Conservation (phyloP, 1,140 invertebrate species). For the Heliconius himera region DNA sequence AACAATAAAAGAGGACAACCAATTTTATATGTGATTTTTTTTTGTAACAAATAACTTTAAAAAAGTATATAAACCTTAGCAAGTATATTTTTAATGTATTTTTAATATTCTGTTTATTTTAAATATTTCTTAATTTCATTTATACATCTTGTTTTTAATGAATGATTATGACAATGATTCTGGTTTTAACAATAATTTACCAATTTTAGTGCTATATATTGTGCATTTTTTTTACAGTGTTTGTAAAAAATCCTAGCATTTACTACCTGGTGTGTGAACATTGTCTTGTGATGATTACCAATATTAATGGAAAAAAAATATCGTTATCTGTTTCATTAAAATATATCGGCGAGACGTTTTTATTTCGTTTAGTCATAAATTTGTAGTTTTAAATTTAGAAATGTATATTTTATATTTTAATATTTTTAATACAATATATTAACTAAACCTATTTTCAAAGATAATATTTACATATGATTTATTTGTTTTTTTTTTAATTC, state of each 20-base stretch:
- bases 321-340: neutral
- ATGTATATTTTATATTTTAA: no score
- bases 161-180: neutral
- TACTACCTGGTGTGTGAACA: neutral
- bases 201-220: neutral
- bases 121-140: neutral
- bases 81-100: no score
- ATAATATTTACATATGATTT: no score
- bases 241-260: constrained; percentile 7
- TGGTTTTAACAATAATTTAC: neutral
- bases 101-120: no score
- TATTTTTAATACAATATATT: no score
- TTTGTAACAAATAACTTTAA: neutral
- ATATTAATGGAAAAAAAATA: neutral
- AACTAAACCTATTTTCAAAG: no score
- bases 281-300: constrained; percentile 6
- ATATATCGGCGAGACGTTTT: neutral
- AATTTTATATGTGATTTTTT: neutral
- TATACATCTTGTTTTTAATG: neutral
- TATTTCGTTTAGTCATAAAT: neutral
- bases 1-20: neutral
- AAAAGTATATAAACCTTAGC: no score
- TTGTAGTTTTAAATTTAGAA: no score
- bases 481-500: neutral
- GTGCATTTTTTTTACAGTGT: constrained; percentile 12